Evolutionary conservation across 2,797 vertebrate species (phyloP).

Genomic region (Champsocephalus esox): DNA sequence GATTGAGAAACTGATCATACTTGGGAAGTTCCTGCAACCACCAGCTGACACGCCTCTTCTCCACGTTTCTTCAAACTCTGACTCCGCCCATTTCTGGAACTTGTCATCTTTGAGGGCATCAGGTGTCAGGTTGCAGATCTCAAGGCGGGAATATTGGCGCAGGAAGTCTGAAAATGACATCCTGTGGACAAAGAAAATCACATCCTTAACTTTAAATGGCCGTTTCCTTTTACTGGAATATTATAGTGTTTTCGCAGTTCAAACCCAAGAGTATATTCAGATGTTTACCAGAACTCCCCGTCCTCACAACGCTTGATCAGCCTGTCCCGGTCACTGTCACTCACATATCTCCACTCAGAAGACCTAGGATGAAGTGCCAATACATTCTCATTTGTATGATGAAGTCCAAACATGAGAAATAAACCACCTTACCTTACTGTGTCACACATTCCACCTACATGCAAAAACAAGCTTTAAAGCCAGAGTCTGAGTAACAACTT

Average conservation of each 20-base stretch:
- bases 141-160: conserved; percentile 71
- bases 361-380: conserved; percentile 59
- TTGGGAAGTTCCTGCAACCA: conserved; percentile 77
- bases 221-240: background rate
- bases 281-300: conserved; percentile 80
- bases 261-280: background rate
- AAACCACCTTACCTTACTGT: background rate
- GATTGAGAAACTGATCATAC: conserved; percentile 46
- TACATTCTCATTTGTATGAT: background rate
- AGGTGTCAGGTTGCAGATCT: conserved; percentile 83
- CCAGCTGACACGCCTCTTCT: conserved; percentile 75
- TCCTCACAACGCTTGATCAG: conserved; percentile 71
- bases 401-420: background rate
- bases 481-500: background rate
- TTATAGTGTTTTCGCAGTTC: background rate
- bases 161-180: conserved; percentile 80
- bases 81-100: conserved; percentile 72
- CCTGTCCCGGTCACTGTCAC: conserved; percentile 50
- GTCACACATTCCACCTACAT: conserved; percentile 3
- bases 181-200: conserved; percentile 53
- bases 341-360: conserved; percentile 70
- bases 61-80: conserved; percentile 77
- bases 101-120: conserved; percentile 69
- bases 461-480: background rate
- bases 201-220: background rate